Evolutionary conservation across 2,888 invertebrate species (phyloP).

Genomic region (Ennomos quercinarius): DNA sequence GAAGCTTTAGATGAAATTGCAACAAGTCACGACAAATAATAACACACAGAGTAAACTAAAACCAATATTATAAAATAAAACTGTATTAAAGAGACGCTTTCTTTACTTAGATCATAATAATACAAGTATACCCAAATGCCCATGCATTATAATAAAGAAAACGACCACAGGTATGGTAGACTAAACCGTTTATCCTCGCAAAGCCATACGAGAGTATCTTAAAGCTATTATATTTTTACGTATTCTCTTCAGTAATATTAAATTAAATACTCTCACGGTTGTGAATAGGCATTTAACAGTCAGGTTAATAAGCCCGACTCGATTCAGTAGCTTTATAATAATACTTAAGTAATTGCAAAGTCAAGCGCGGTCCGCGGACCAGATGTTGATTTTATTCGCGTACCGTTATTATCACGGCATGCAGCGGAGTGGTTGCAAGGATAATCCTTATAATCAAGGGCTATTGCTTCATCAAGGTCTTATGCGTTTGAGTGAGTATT

Average conservation of each 20-base stretch:
- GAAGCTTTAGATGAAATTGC: conserved; percentile 4
- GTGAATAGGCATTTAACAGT: conserved; percentile 52
- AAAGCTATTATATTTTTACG: neutral
- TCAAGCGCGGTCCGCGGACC: conserved; percentile 60
- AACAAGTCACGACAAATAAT: conserved; percentile 4
- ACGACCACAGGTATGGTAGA: too few relatives aligned
- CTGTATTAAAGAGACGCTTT: too few relatives aligned
- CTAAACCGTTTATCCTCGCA: too few relatives aligned
- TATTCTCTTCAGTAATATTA: conserved; percentile 1
- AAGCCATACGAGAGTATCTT: too few relatives aligned
- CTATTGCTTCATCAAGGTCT: conserved; percentile 55
- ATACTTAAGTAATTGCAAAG: conserved; percentile 65
- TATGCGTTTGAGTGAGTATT: conserved; percentile 42
- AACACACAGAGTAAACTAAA: neutral
- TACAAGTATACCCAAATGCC: too few relatives aligned
- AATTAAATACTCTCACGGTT: conserved; percentile 57
- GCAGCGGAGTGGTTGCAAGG: conserved; percentile 49
- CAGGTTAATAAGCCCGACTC: conserved; percentile 55
- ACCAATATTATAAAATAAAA: too few relatives aligned
- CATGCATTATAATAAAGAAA: too few relatives aligned
- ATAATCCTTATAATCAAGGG: conserved; percentile 64
- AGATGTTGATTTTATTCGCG: conserved; percentile 65
- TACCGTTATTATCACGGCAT: conserved; percentile 62
- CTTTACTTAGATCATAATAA: too few relatives aligned
- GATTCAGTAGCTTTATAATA: conserved; percentile 75